phyloP scores from a whole-genome alignment of 2,888 invertebrate genomes.

The Baronia brevicornis region DNA sequence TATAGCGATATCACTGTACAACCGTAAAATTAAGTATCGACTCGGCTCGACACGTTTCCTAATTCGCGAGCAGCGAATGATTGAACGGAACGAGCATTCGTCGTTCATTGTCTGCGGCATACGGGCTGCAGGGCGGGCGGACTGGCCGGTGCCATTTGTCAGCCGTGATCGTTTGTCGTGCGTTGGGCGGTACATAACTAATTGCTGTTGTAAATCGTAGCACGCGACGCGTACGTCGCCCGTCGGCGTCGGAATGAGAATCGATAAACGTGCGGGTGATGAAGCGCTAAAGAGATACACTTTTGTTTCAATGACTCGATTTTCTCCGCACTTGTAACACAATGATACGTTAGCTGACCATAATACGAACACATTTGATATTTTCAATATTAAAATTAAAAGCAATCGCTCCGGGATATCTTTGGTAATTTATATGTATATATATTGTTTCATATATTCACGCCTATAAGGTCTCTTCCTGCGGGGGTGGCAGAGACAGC shows the following conservation, averaged over 20 bases:
- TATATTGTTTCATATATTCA: too few relatives aligned
- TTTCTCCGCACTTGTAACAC: too few relatives aligned
- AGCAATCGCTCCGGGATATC: too few relatives aligned
- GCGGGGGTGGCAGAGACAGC: too few relatives aligned
- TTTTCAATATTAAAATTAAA: too few relatives aligned
- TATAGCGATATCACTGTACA: too few relatives aligned
- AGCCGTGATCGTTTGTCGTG: slow-evolving; percentile 56
- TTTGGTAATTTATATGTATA: too few relatives aligned
- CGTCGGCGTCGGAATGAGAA: slow-evolving; percentile 20
- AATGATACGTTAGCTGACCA: too few relatives aligned
- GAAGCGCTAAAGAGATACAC: slow-evolving; percentile 10
- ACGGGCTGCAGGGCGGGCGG: slow-evolving; percentile 35
- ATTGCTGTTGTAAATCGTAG: slow-evolving; percentile 64
- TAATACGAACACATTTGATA: too few relatives aligned
- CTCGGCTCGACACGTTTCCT: too few relatives aligned
- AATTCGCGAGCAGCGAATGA: slow-evolving; percentile 44
- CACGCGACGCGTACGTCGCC: slow-evolving; percentile 36
- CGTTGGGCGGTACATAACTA: slow-evolving; percentile 57
- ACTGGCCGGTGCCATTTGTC: slow-evolving; percentile 48
- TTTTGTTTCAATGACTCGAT: slow-evolving; percentile 12
- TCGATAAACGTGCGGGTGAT: slow-evolving; percentile 16
- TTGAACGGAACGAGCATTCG: slow-evolving; percentile 42
- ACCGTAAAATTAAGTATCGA: too few relatives aligned
- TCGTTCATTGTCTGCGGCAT: slow-evolving; percentile 49
- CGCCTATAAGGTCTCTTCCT: too few relatives aligned